Percentiles rank a stretch among this genome's conserved stretches.
Conservation (phyloP, 2,888 invertebrate species). For the Euphydryas editha region DNA sequence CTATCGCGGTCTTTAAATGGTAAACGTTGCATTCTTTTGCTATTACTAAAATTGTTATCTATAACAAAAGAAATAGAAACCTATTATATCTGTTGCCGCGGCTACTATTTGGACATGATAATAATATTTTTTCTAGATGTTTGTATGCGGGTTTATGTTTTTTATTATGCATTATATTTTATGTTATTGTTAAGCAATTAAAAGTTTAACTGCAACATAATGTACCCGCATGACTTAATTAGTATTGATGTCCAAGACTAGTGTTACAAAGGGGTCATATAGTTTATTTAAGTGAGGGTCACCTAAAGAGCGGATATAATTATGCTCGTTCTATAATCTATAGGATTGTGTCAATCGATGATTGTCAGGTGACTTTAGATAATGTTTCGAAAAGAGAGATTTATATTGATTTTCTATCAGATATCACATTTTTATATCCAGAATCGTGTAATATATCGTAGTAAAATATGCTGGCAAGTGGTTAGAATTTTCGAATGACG, state of each 20-base stretch:
- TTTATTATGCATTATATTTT: too few relatives aligned
- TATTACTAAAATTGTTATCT: background rate
- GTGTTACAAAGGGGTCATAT: background rate
- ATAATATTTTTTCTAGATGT: background rate
- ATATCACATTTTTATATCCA: too few relatives aligned
- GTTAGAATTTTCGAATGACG: background rate
- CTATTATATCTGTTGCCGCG: constrained; percentile 25
- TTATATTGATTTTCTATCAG: too few relatives aligned
- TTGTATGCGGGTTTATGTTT: constrained; percentile 35
- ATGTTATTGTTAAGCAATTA: constrained; percentile 21
- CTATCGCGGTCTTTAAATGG: constrained; percentile 21
- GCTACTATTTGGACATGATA: constrained; percentile 24
- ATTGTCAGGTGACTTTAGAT: background rate
- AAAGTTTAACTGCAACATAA: constrained; percentile 24
- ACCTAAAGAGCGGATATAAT: too few relatives aligned
- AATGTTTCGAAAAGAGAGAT: background rate
- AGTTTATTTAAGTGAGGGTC: background rate
- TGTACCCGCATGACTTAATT: constrained; percentile 28
- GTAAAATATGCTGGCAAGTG: too few relatives aligned
- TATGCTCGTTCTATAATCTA: too few relatives aligned
- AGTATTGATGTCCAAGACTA: background rate
- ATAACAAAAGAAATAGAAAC: background rate
- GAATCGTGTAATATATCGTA: too few relatives aligned
- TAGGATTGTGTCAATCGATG: background rate
- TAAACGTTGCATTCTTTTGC: constrained; percentile 18